phyloP scores from a whole-genome alignment of 1,140 invertebrate genomes.

The Drosophila nannoptera region DNA sequence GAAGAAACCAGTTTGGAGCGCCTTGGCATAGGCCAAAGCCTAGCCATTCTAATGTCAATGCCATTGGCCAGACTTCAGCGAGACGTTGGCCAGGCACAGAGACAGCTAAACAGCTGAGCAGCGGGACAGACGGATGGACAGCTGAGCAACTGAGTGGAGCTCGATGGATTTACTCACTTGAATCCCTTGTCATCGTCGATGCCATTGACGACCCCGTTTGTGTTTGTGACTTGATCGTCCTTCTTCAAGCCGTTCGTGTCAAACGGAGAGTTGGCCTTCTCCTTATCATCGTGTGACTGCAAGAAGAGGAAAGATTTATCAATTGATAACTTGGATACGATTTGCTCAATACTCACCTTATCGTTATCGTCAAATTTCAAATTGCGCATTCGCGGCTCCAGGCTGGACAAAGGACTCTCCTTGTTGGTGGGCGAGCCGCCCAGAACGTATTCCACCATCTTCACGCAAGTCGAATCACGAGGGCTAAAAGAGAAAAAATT shows the following conservation, averaged over 20 bases:
- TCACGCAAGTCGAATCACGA: slow-evolving; percentile 88
- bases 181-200: slow-evolving; percentile 94
- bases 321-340: too few relatives aligned
- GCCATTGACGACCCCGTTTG: slow-evolving; percentile 89
- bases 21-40: slow-evolving; percentile 13
- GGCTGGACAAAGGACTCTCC: slow-evolving; percentile 82
- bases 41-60: slow-evolving; percentile 67
- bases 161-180: slow-evolving; percentile 85
- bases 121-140: slow-evolving; percentile 9
- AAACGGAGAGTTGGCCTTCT: slow-evolving; percentile 85
- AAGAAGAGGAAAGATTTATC: slow-evolving; percentile 18
- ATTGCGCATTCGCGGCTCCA: slow-evolving; percentile 86
- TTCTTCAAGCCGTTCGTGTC: slow-evolving; percentile 81
- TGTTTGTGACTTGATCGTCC: slow-evolving; percentile 85
- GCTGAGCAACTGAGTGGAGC: slow-evolving; percentile 37
- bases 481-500: slow-evolving; percentile 77
- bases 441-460: slow-evolving; percentile 99
- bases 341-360: slow-evolving; percentile 64
- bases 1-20: slow-evolving; percentile 57
- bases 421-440: slow-evolving; percentile 93
- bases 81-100: slow-evolving; percentile 17
- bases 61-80: slow-evolving; percentile 51
- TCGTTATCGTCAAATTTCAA: slow-evolving; percentile 83
- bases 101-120: not conserved
- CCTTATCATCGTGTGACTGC: slow-evolving; percentile 82